Evolutionary conservation across 2,888 invertebrate genomes (phyloP).

Genomic region (Eubasilissa splendida): DNA sequence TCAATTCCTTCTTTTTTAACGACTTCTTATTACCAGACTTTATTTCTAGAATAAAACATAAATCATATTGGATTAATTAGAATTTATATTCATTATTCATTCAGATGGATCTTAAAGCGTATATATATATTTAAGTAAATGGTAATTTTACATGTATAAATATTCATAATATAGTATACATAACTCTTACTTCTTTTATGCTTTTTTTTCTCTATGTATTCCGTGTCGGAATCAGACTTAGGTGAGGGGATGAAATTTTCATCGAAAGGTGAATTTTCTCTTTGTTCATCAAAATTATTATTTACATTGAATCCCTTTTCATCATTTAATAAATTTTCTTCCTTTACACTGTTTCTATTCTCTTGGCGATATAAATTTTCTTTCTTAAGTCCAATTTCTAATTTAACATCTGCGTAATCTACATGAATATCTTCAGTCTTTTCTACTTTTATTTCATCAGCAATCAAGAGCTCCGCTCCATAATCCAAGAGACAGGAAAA

Average conservation of each 20-base stretch:
- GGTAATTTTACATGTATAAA: neutral
- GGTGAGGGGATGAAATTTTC: neutral
- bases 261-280: neutral
- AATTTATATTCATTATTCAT: neutral
- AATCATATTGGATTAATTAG: neutral
- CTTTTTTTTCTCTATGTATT: conserved; percentile 13
- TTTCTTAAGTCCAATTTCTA: neutral
- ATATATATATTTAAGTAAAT: too few relatives aligned
- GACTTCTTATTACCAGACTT: conserved; percentile 1
- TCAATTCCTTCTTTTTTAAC: neutral
- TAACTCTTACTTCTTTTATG: conserved; percentile 28
- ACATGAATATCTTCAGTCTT: conserved; percentile 1
- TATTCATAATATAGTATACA: neutral
- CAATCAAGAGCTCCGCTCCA: neutral
- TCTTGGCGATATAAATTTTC: neutral
- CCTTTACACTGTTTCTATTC: neutral
- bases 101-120: too few relatives aligned
- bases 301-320: neutral
- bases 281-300: conserved; percentile 5
- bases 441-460: conserved; percentile 9
- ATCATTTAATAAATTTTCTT: conserved; percentile 11
- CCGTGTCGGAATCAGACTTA: neutral
- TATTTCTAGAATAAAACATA: conserved; percentile 11
- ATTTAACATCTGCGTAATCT: neutral
- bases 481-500: conserved; percentile 44